phyloP scores from a whole-genome alignment of 1,140 invertebrate genomes.

The Bombus huntii region DNA sequence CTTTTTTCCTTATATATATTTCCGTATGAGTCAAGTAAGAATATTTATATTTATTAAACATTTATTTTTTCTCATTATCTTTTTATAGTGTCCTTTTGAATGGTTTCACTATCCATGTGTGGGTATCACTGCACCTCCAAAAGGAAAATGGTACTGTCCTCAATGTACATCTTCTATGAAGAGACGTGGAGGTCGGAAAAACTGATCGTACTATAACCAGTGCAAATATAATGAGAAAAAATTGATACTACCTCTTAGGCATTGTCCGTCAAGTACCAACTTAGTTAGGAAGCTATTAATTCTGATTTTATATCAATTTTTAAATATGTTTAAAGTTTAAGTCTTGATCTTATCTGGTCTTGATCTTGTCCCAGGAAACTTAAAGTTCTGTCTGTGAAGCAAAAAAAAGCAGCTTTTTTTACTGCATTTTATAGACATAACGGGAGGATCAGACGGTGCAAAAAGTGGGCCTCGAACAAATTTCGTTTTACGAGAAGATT shows the following conservation, averaged over 20 bases:
- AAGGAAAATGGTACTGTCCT: constrained; percentile 99
- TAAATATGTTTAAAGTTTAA: constrained; percentile 66
- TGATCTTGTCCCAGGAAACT: constrained; percentile 48
- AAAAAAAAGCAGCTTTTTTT: constrained; percentile 44
- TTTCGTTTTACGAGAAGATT: constrained; percentile 29
- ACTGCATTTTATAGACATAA: constrained; percentile 54
- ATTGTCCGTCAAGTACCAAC: constrained; percentile 73
- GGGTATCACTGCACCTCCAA: constrained; percentile 96
- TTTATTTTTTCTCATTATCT: neutral
- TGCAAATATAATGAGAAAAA: constrained; percentile 59
- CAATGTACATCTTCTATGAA: constrained; percentile 96
- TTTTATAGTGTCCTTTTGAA: constrained; percentile 95
- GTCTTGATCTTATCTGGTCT: constrained; percentile 53
- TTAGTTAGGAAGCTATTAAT: constrained; percentile 70
- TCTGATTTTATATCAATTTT: constrained; percentile 73
- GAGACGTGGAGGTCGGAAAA: constrained; percentile 89
- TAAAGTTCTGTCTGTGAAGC: constrained; percentile 39
- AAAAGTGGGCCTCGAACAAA: constrained; percentile 40
- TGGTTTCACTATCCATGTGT: constrained; percentile 99
- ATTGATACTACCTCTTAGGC: constrained; percentile 79
- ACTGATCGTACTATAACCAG: constrained; percentile 79
- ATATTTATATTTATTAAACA: neutral
- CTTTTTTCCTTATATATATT: neutral
- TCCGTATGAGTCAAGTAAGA: neutral
- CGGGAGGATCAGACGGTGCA: constrained; percentile 34